Percentiles rank a stretch among this genome's conserved stretches.
Evolutionary conservation across 2,888 invertebrate species (phyloP).

Genomic region (Coleophora flavipennella): DNA sequence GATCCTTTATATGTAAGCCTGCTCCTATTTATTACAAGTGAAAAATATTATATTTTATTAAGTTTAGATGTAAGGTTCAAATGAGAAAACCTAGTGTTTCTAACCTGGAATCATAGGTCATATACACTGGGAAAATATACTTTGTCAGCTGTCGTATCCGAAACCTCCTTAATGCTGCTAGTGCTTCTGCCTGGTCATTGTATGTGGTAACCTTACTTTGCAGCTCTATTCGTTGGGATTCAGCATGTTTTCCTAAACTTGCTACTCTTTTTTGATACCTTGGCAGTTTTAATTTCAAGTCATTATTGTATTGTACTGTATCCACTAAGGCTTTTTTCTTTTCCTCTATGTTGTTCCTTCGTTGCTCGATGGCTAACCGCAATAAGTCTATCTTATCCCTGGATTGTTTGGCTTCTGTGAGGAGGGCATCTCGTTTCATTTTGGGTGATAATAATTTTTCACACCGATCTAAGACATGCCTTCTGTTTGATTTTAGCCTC

Average conservation of each 20-base stretch:
- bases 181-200: constrained; percentile 37
- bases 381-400: constrained; percentile 54
- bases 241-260: constrained; percentile 43
- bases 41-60: too few species aligned
- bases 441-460: constrained; percentile 49
- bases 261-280: constrained; percentile 58
- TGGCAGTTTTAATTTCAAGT: constrained; percentile 47
- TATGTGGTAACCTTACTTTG: constrained; percentile 39
- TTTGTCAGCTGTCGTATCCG: constrained; percentile 56
- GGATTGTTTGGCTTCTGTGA: constrained; percentile 55
- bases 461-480: constrained; percentile 71
- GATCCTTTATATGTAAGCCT: too few species aligned
- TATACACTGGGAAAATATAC: constrained; percentile 65
- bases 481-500: constrained; percentile 70
- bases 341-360: constrained; percentile 42
- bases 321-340: constrained; percentile 37
- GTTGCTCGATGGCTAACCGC: constrained; percentile 55
- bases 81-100: neutral
- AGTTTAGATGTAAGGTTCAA: too few species aligned
- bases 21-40: too few species aligned
- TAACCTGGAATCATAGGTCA: constrained; percentile 59
- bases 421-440: constrained; percentile 47
- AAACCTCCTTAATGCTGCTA: constrained; percentile 49
- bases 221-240: constrained; percentile 41
- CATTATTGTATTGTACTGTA: constrained; percentile 43